phyloP scores from a whole-genome alignment of 2,888 invertebrate species.

The Apodemia mormo region DNA sequence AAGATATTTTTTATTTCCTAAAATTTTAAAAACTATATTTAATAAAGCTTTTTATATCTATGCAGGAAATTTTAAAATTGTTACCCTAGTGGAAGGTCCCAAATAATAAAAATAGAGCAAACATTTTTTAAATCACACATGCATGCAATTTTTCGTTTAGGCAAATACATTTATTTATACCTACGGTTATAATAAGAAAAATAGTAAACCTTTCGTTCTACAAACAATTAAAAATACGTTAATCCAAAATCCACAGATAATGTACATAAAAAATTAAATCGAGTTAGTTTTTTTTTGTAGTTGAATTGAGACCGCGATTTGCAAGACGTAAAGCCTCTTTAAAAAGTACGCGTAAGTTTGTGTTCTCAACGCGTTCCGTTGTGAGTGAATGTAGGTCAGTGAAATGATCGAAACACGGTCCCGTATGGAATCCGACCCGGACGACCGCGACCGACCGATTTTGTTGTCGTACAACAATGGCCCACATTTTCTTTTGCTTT shows the following conservation, averaged over 20 bases:
- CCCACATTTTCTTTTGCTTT: constrained; percentile 60
- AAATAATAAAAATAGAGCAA: no score
- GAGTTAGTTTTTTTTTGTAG: neutral
- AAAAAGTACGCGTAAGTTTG: constrained; percentile 35
- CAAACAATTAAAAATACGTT: no score
- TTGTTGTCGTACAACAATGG: constrained; percentile 58
- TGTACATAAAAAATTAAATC: neutral
- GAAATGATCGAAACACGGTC: constrained; percentile 77
- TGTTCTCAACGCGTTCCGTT: constrained; percentile 41
- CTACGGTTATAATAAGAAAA: neutral
- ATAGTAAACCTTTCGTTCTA: no score
- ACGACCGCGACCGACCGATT: constrained; percentile 71
- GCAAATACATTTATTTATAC: neutral
- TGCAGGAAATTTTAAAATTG: no score
- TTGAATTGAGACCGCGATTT: neutral
- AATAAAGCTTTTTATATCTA: no score
- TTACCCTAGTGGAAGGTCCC: no score
- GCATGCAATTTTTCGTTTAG: no score
- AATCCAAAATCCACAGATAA: neutral
- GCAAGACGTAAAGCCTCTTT: constrained; percentile 27
- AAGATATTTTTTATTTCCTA: no score
- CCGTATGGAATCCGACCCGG: constrained; percentile 73
- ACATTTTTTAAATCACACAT: no score
- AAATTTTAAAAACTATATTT: no score
- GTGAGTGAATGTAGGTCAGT: constrained; percentile 71